These are phyloP conservation scores for Dysidea cf. avara DNA, from an alignment of 37 sponge, comb jelly and placozoan genomes.

Conservation along the genomic window DNA sequence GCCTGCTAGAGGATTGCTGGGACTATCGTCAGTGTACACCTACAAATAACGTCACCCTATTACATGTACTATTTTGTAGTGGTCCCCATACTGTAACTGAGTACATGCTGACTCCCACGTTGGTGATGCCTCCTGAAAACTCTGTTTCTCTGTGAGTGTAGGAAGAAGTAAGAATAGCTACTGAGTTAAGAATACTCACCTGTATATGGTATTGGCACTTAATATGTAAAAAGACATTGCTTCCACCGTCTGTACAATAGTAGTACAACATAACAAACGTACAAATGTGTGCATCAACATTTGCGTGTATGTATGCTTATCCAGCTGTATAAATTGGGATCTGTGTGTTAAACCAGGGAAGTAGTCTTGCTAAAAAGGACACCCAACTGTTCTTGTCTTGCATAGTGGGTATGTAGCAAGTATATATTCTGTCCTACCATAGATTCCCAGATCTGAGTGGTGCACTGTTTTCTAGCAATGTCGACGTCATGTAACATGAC, in stretches of 20 bases:
- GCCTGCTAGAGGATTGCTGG: conserved; percentile 42
- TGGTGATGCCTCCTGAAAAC: conserved; percentile 5
- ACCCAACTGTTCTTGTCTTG: no score
- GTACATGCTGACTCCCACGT: conserved; percentile 25
- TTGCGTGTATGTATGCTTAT: no score
- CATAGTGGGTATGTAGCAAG: no score
- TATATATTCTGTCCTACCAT: no score
- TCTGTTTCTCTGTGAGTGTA: conserved; percentile 12
- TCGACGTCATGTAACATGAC: no score
- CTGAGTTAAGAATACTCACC: conserved; percentile 4
- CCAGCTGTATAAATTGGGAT: no score
- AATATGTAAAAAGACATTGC: conserved; percentile 40
- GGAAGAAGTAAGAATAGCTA: background rate
- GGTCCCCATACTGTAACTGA: conserved; percentile 14
- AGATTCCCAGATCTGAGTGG: no score
- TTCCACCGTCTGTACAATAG: conserved; percentile 37
- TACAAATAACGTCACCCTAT: no score
- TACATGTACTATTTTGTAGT: no score
- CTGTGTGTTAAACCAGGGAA: no score
- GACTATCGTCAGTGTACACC: conserved; percentile 3
- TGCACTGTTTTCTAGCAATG: no score
- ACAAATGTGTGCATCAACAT: background rate
- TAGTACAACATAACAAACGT: background rate
- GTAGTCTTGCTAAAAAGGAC: no score
- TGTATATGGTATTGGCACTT: conserved; percentile 42